Evolutionary conservation across 2,888 invertebrate genomes (phyloP), one percentile per base, ranked within the genome.

Genomic region (Ophion ellenae): DNA sequence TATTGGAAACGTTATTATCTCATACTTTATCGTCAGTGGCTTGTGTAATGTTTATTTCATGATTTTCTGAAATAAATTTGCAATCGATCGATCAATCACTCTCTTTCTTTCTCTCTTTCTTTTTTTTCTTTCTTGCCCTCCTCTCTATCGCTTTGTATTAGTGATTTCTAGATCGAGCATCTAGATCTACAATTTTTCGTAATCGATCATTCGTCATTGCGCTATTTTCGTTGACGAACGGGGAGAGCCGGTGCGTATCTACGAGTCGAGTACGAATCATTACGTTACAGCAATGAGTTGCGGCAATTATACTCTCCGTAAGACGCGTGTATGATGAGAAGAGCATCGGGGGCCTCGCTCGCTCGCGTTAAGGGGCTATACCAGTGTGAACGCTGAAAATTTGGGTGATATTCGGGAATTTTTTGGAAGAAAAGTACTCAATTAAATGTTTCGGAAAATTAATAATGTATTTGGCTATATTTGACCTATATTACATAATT

Each of bases 211-310:
- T 77, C 57, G 24, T 77, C 73, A 32, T 73, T 36, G 76, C 28
- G 53, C 64, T 63, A 64, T 47, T 64, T 47, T 53, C 75, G 59
- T 47, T 53, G 75, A 53, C 64, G 10, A 45, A 32, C 7, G 7
- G 5, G 53, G 53, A 66, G 66, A 17, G 14, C 17, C 6, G 2
- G 7, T 9, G 40, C 14, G 17, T 53, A 14, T 17, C 53, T 28
- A n/a, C 53, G 45, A 5, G 53, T n/a, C 67, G 69, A 69, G 7
- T 28, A 36, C 53, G 20, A 77, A 61, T n/a, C 53, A 64, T 81
- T 67, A 66, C 79, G 71, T 73, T 80, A 73, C 71, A 61, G 14
- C 53, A 14, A 53, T 53, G 40, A 78, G 64, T 80, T 71, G 81
- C 69, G 32, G 64, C 75, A 79, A 82, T 79, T 77, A 69, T 53